Base-by-base conservation (phyloP, 2,797 vertebrate genomes). In the Pseudocheirus occidentalis region DNA sequence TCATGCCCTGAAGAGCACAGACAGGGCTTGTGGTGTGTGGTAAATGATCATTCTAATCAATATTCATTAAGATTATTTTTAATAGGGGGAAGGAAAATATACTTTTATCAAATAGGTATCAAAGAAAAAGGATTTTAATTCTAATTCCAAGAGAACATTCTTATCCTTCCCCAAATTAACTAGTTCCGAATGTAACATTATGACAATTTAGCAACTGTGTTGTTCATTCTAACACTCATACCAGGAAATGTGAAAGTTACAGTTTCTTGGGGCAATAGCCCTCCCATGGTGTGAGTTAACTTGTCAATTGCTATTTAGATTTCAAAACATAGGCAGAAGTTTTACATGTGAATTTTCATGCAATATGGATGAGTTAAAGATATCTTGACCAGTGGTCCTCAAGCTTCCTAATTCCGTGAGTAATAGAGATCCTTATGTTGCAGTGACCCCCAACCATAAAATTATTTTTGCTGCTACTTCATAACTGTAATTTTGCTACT, bases 41-140 rank as follows among this genome's bases (percentile, higher is more conserved):
- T 14, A 46, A 92, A 59, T 94, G 58, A 94, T 87, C 62, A 58
- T 31, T n/a, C 73, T 27, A 87, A 95, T 52, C 93, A n/a, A 96
- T 94, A 92, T 3, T 92, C 92, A 97, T 92, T 59, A 91, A 52
- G 14, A 34, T 93, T 95, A 57, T 95, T 92, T 52, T 92, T 96
- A 94, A 91, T 81, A 87, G 89, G 0, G 93, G 94, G 13, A 55
- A 31, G 93, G 93, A 90, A 96, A 95, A 90, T 92, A 5, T 0
- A 18, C 34, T 95, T 56, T 90, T 21, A 73, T 58, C 89, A 96
- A 97, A 92, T 90, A 92, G 94, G 93, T 59, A 27, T 91, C 93
- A 96, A 94, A 89, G 31, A 92, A 95, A 11, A 1, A 0, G 94
- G 29, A 0, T 55, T 81, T 46, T 24, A 28, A 81, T 95, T 90